A percentile compares a stretch with the other conserved stretches of the same genome.
Conservation (phyloP, 2,888 invertebrate species). For the Poecilus cupreus region DNA sequence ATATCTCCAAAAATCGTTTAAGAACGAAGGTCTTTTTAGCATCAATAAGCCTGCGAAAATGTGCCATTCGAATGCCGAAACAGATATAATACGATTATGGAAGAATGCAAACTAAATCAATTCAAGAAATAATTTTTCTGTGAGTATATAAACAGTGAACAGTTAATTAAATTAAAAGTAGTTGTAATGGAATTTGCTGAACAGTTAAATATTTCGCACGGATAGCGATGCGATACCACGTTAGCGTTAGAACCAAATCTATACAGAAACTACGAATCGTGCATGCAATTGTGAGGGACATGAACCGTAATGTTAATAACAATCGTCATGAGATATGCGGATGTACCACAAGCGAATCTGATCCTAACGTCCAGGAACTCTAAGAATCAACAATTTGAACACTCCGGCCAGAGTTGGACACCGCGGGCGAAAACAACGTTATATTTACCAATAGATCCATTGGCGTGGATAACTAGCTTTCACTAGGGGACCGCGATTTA, state of each 20-base stretch:
- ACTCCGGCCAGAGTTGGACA: slow-evolving; percentile 2
- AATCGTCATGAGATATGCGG: slow-evolving; percentile 52
- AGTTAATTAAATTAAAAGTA: no score
- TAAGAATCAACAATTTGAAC: slow-evolving; percentile 6
- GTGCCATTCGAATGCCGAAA: no score
- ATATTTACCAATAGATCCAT: slow-evolving; percentile 37
- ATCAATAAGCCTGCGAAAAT: no score
- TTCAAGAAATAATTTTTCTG: no score
- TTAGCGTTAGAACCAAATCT: slow-evolving; percentile 23
- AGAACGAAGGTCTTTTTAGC: no score
- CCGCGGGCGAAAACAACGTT: slow-evolving; percentile 25
- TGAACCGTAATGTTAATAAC: slow-evolving; percentile 58
- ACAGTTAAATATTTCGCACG: slow-evolving; percentile 42
- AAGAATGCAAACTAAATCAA: no score
- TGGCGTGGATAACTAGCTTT: background rate
- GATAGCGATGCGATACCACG: background rate
- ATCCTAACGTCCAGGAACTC: background rate
- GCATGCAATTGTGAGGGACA: slow-evolving; percentile 49
- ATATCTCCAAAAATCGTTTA: no score
- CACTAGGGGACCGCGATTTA: background rate
- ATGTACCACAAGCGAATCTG: slow-evolving; percentile 22
- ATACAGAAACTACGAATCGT: slow-evolving; percentile 23
- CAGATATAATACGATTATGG: no score
- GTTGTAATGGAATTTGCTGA: background rate
- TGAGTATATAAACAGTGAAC: no score